Evolutionary conservation across 2,797 vertebrate species (phyloP).

Genomic region (Semaprochilodus insignis): DNA sequence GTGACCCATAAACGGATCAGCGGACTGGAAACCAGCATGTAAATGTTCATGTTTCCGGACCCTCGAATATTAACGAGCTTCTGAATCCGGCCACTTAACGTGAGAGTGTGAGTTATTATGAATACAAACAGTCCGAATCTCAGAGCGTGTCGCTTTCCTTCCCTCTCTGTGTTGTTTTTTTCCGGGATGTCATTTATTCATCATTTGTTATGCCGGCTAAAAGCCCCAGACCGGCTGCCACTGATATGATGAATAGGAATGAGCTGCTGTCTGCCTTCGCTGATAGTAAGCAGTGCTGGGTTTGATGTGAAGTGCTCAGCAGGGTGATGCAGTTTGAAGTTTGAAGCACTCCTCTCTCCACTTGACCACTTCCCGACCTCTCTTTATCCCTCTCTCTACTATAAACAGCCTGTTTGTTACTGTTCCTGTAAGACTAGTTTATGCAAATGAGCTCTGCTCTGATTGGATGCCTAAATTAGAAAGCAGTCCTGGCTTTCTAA

Average conservation of each 20-base stretch:
- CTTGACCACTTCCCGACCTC: no score
- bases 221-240: neutral
- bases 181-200: neutral
- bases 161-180: neutral
- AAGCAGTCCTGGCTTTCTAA: no score
- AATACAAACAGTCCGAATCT: neutral
- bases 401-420: no score
- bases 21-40: neutral
- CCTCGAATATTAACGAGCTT: neutral
- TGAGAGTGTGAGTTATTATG: neutral
- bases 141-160: neutral
- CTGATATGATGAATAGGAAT: neutral
- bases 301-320: neutral
- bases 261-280: neutral
- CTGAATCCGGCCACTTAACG: neutral
- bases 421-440: no score
- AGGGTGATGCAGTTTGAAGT: neutral
- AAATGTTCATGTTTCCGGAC: neutral
- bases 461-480: no score
- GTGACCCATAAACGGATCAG: neutral
- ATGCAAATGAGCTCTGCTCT: no score
- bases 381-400: no score
- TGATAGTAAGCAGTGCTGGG: neutral
- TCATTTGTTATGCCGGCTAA: neutral
- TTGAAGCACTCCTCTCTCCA: neutral